phyloP scores from a whole-genome alignment of 2,797 vertebrate genomes.

The Siniperca undulata region DNA sequence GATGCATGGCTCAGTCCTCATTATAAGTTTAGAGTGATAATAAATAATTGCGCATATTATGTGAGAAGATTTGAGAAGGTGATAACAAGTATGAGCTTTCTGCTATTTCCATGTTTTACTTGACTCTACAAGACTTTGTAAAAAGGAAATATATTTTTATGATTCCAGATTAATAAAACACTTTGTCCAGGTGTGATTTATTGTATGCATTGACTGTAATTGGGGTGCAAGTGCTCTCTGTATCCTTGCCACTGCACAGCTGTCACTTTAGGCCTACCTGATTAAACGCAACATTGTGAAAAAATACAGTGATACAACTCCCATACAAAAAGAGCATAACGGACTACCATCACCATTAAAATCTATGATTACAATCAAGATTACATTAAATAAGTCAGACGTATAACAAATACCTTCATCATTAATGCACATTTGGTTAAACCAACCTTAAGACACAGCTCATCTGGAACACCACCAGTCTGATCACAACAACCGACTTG shows the following conservation, averaged over 20 bases:
- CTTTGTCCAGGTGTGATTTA: neutral
- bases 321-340: neutral
- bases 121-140: neutral
- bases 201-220: neutral
- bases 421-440: slow-evolving; percentile 32
- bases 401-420: slow-evolving; percentile 2
- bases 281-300: neutral
- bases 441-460: slow-evolving; percentile 22
- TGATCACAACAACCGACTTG: slow-evolving; percentile 37
- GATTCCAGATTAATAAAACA: neutral
- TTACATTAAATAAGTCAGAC: neutral
- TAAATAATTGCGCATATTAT: neutral
- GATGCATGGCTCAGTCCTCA: neutral
- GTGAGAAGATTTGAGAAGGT: neutral
- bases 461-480: slow-evolving; percentile 31
- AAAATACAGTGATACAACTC: neutral
- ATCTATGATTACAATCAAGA: neutral
- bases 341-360: neutral
- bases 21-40: neutral
- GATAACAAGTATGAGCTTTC: neutral
- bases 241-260: neutral
- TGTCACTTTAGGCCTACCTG: neutral
- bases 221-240: neutral
- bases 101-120: neutral
- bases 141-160: neutral